Conservation (phyloP, 2,888 invertebrate species). For the Opisthograptis luteolata region DNA sequence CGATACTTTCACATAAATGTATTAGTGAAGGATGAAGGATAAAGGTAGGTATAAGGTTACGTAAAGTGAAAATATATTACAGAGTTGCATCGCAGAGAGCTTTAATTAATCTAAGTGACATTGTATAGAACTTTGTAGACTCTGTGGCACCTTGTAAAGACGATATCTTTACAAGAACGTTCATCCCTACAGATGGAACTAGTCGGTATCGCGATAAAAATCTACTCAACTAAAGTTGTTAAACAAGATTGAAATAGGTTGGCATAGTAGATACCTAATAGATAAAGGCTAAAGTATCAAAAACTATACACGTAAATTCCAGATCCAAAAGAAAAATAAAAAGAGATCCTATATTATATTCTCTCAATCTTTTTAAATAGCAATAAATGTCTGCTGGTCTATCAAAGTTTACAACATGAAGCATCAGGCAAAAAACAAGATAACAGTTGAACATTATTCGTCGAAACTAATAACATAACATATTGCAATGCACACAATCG, state of each 20-base stretch:
- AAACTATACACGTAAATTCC: no score
- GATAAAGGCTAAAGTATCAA: no score
- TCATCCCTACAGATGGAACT: constrained; percentile 15
- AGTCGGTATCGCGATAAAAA: constrained; percentile 8
- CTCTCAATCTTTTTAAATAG: no score
- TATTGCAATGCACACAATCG: constrained; percentile 18
- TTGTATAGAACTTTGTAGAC: constrained; percentile 30
- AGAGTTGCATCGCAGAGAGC: constrained; percentile 6
- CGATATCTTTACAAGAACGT: constrained; percentile 7
- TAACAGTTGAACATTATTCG: neutral
- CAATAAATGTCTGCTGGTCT: no score
- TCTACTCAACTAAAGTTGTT: neutral
- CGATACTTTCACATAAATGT: no score
- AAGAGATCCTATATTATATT: no score
- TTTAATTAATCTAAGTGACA: constrained; percentile 29
- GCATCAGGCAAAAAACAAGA: no score
- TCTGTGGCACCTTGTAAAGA: constrained; percentile 22
- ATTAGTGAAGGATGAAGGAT: no score
- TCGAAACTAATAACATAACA: constrained; percentile 8
- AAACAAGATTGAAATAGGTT: neutral
- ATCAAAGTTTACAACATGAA: no score
- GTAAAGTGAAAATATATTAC: neutral
- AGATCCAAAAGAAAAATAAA: no score
- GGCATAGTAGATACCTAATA: no score
- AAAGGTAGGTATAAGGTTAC: neutral